phyloP scores from a whole-genome alignment of 2,797 vertebrate genomes.

The Lepilemur ruficaudatus region DNA sequence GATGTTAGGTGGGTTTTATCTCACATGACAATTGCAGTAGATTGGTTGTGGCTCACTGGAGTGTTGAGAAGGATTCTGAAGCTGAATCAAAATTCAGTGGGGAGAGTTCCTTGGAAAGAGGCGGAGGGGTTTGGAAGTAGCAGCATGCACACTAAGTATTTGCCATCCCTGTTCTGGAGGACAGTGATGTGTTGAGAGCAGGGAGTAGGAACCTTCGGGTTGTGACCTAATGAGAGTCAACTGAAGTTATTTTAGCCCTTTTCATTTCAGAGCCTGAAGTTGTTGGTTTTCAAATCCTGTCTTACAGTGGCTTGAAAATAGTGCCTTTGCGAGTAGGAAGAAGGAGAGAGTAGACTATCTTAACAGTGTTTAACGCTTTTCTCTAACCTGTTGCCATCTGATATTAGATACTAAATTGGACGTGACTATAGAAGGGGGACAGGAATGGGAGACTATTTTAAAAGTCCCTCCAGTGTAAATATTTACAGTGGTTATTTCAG shows the following conservation, averaged over 20 bases:
- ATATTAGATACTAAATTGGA: background rate
- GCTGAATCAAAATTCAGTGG: background rate
- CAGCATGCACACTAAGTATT: fast-evolving
- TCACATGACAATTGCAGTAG: background rate
- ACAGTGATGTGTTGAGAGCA: background rate
- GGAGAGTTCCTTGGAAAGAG: background rate
- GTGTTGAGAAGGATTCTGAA: background rate
- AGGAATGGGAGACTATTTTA: background rate
- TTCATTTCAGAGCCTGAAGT: background rate
- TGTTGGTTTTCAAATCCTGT: background rate
- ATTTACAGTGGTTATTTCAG: conserved; percentile 44
- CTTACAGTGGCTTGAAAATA: background rate
- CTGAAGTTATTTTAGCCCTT: background rate
- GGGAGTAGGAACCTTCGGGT: background rate
- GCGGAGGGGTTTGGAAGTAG: background rate
- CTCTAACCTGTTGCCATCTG: background rate
- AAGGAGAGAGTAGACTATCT: background rate
- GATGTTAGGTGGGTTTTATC: background rate
- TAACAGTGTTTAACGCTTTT: background rate
- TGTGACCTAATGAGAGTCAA: background rate
- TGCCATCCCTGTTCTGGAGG: background rate
- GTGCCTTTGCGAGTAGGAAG: background rate
- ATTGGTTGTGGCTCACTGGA: background rate
- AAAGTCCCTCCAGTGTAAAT: background rate
- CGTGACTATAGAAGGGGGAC: background rate